Base-by-base conservation (phyloP, 2,888 invertebrate genomes). In the Anaspis maculata region DNA sequence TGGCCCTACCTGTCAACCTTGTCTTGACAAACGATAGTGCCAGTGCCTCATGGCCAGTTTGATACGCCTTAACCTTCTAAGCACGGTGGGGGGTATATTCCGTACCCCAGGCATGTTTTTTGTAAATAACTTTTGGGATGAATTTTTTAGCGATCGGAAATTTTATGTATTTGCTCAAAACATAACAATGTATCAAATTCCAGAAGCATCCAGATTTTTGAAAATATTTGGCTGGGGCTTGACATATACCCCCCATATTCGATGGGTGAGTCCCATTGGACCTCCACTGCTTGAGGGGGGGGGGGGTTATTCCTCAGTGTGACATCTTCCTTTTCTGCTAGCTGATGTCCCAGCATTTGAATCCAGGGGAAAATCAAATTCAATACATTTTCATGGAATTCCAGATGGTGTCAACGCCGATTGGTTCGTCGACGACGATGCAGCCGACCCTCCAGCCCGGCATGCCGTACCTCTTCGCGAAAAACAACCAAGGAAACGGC, bases 381-480 rank as follows among this genome's bases (percentile, higher is more conserved):
- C 5, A 6, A 6, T 6, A 19, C 9, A 19, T 19, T 19, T 6
- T 19, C 9, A 19, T 19, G 5, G 9, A 15, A 27, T 67, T 68
- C 1, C 69, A 78, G 77, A 74, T 77, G 74, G 73, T 77, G 37
- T 77, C 77, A 9, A 77, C 78, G 13, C 75, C 77, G 1, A 77
- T 78, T 31, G 73, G 74, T 11, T 49, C 59, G 13, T 32, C 36
- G 3, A 32, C 15, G 34, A 37, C 27, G 15, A 34, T 42, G 33
- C 54, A 55, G 30, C 54, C 55, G 1, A 53, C 52, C 5, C 30
- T 56, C 10, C 56, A 54, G 28, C 50, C 54, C 2, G 54, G 54
- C 9, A 49, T 54, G 50, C 55, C 56, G 13, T 56, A 55, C 35
- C 52, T 56, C 49, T 47, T 51, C 9, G 24, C 33, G n/a, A 29